Base-by-base conservation (phyloP, 2,888 invertebrate genomes). In the Halictus ligatus region DNA sequence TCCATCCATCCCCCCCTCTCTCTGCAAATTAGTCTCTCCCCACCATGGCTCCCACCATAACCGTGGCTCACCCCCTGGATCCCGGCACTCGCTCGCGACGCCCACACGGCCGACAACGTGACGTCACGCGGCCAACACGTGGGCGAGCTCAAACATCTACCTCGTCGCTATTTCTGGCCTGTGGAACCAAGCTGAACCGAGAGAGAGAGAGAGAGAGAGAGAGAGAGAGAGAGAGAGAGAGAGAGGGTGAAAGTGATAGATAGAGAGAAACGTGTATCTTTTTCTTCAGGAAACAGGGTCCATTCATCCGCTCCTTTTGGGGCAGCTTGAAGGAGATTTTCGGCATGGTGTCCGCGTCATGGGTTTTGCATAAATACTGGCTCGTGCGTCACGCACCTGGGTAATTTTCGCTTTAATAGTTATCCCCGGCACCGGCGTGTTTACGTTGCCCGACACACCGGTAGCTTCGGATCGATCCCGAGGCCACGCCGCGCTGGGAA, bases 101-200 rank as follows among this genome's bases (percentile, higher is more conserved):
- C 88, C 91, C 89, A 89, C 89, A 95, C 96, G 95, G 95, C 95
- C 95, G 95, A 95, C 91, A 92, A 58, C 58, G n/a, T 94, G 93
- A 94, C 94, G 95, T 95, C 94, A 95, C 91, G 92, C 94, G 92
- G 92, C 91, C 93, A 93, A 90, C 94, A 93, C 94, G 94, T 94
- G 94, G 95, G 95, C 94, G 94, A 93, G 92, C 94, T 95, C 94
- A 92, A 95, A 93, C 92, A 91, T 91, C 88, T 90, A 89, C 91
- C 88, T 93, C 83, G 86, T 91, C 91, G 89, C 90, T 91, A 85
- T 88, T 91, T 88, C 88, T 84, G 85, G 84, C 54, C 69, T 43
- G 76, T 60, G n/a, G 54, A 67, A 72, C 76, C 64, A 76, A 72
- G 35, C 80, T 21, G 80, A 72, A 35, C 35, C 35, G 3, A 64